Base-by-base conservation (phyloP, 2,888 invertebrate genomes). In the Spatulosminthurus flaviceps region DNA sequence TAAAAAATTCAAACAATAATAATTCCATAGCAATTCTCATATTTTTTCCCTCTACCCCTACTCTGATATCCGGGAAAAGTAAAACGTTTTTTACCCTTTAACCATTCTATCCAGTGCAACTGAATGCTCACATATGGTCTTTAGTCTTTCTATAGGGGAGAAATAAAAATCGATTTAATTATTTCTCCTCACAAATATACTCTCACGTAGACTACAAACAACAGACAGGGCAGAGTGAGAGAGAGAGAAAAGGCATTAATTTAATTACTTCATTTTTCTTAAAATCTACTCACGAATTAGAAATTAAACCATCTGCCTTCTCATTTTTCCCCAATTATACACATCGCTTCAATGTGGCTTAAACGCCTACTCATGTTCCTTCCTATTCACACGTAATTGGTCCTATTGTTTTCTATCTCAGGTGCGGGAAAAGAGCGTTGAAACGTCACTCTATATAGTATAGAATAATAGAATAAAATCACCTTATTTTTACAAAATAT, bases 191-290 rank as follows among this genome's bases (percentile, higher is more conserved):
- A 9, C 51, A 51, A 4, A 34, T 7, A 4, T 34, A 34, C 34
- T 51, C 19, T 11, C 51, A 51, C 51, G n/a, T n/a, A n/a, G n/a
- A n/a, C n/a, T n/a, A 51, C 51, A 51, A 51, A n/a, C 51, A 51
- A n/a, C n/a, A n/a, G n/a, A n/a, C 16, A n/a, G 1, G 16, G n/a
- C 9, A 51, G 51, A 4, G 51, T 9, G 51, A 51, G 51, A 51
- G 51, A 51, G 51, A 9, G 16, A 19, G 1, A 51, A 11, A 26
- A 67, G 26, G 67, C 67, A 67, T 67, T 26, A 28, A 67, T 26
- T 67, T 67, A 67, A 67, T 67, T 67, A 16, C 67, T 67, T 67
- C 67, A 67, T 67, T 67, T 67, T 67, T 67, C 67, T 67, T 67
- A 19, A 19, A 51, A 51, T 16, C 51, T n/a, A 51, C 51, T 51